Evolutionary conservation across 1,140 invertebrate genomes (phyloP).

Genomic region (Forficula auricularia): DNA sequence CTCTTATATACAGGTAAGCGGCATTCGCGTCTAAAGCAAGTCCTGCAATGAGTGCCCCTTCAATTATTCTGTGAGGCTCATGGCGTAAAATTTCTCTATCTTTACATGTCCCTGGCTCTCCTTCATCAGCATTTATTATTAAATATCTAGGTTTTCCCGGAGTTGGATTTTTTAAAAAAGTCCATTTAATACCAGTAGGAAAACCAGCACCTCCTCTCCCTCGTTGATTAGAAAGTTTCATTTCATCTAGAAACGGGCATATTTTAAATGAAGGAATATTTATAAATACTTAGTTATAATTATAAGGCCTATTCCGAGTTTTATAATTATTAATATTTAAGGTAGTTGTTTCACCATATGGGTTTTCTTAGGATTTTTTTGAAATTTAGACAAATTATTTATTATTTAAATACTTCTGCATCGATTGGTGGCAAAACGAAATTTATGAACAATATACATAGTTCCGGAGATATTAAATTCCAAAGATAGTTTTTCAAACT

Average conservation of each 20-base stretch:
- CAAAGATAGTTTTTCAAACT: too few relatives aligned
- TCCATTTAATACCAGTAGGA: conserved; percentile 62
- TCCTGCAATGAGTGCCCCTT: conserved; percentile 56
- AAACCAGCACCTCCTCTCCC: conserved; percentile 65
- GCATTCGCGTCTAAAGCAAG: conserved; percentile 49
- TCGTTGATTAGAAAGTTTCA: conserved; percentile 49
- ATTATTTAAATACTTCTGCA: too few relatives aligned
- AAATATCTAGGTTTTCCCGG: conserved; percentile 50
- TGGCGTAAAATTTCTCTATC: conserved; percentile 61
- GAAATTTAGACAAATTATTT: too few relatives aligned
- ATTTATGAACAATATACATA: too few relatives aligned
- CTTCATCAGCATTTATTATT: conserved; percentile 62
- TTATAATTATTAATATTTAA: too few relatives aligned
- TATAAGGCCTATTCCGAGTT: too few relatives aligned
- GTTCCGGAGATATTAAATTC: too few relatives aligned
- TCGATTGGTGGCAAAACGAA: too few relatives aligned
- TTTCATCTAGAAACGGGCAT: conserved; percentile 33
- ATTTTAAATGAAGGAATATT: too few relatives aligned
- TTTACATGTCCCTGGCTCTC: conserved; percentile 65
- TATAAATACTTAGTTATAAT: too few relatives aligned
- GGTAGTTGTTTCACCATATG: too few relatives aligned
- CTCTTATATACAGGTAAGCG: conserved; percentile 65
- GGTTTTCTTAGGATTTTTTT: too few relatives aligned
- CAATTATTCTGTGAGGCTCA: conserved; percentile 57
- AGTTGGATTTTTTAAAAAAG: conserved; percentile 56